A percentile compares a stretch with the other conserved stretches of the same genome.
Evolutionary conservation across 1,140 invertebrate species (phyloP).

Genomic region (Drosophila athabasca): DNA sequence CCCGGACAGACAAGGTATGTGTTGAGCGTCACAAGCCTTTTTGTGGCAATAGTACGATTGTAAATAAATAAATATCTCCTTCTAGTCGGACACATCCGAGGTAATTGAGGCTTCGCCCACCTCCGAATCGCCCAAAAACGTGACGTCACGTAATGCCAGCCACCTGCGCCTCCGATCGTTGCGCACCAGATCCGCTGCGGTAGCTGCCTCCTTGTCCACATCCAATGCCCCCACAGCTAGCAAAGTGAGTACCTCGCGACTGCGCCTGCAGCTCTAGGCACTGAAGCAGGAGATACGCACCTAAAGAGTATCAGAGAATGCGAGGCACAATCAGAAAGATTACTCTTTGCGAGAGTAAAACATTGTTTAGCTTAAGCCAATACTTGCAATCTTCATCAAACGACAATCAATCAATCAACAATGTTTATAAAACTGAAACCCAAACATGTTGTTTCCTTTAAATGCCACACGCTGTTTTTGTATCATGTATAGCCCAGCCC

Average conservation of each 20-base stretch:
- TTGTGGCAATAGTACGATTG: too few relatives aligned
- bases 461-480: neutral
- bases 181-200: conserved; percentile 34
- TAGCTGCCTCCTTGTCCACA: conserved; percentile 16
- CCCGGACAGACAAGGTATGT: conserved; percentile 11
- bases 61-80: neutral
- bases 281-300: conserved; percentile 19
- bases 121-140: conserved; percentile 9
- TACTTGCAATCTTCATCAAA: conserved; percentile 43
- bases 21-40: too few relatives aligned
- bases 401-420: conserved; percentile 25
- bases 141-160: conserved; percentile 13
- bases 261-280: conserved; percentile 63
- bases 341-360: conserved; percentile 1
- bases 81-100: conserved; percentile 55
- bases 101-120: conserved; percentile 63
- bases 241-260: conserved; percentile 71
- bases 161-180: conserved; percentile 51
- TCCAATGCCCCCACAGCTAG: conserved; percentile 23
- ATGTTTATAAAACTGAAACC: conserved; percentile 43
- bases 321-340: conserved; percentile 2
- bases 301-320: neutral
- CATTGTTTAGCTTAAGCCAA: conserved; percentile 27
- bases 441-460: conserved; percentile 44
- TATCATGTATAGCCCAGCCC: neutral